phyloP scores from a whole-genome alignment of 2,797 vertebrate genomes.

The Trematomus bernacchii region DNA sequence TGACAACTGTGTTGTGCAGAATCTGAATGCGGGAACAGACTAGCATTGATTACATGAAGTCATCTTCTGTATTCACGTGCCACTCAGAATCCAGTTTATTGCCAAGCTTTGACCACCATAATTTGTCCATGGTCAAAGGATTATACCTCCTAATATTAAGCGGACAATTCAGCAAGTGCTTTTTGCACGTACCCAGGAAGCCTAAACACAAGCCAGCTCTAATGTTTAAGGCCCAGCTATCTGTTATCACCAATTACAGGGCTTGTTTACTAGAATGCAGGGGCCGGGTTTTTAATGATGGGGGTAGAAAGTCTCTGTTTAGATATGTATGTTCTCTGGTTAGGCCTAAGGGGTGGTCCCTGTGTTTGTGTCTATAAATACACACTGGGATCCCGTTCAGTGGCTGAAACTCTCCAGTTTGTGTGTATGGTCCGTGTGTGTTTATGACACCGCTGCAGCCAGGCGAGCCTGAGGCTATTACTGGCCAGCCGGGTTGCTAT shows the following conservation, averaged over 20 bases:
- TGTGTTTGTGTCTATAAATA: constrained; percentile 74
- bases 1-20: not conserved
- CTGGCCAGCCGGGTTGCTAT: constrained; percentile 87
- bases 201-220: constrained; percentile 36
- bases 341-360: constrained; percentile 51
- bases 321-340: constrained; percentile 54
- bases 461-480: constrained; percentile 83
- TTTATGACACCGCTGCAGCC: constrained; percentile 64
- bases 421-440: constrained; percentile 47
- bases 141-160: constrained; percentile 13
- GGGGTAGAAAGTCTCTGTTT: constrained; percentile 45
- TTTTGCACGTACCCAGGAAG: constrained; percentile 13
- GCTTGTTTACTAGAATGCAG: constrained; percentile 64
- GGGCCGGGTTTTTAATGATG: constrained; percentile 46
- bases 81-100: too few species aligned
- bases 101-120: not conserved
- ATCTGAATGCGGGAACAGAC: not conserved
- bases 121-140: not conserved
- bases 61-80: not conserved
- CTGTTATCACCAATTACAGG: constrained; percentile 57
- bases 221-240: constrained; percentile 58
- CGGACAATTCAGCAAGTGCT: not conserved
- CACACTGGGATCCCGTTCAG: constrained; percentile 75
- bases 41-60: not conserved
- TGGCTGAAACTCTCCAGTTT: constrained; percentile 51